Evolutionary conservation across 1,140 invertebrate species (phyloP).

Genomic region (Drosophila lowei): DNA sequence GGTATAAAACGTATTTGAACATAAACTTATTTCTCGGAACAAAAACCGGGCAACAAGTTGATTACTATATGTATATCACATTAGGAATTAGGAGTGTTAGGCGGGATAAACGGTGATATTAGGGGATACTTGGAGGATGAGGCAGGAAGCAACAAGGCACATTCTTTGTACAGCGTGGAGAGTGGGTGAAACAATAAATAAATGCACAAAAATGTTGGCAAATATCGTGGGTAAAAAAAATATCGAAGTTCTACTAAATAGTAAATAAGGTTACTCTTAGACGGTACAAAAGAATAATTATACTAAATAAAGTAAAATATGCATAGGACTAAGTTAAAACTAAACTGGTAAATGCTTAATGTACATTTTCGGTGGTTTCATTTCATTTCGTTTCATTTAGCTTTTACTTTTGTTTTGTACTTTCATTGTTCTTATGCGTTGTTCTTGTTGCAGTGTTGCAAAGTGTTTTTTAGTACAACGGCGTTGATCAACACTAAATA

Average conservation of each 20-base stretch:
- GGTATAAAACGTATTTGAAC: constrained; percentile 59
- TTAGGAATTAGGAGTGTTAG: constrained; percentile 26
- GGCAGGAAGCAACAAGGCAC: constrained; percentile 24
- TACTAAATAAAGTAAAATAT: constrained; percentile 36
- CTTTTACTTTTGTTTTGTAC: constrained; percentile 2
- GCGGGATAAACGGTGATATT: background rate
- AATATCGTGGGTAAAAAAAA: constrained; percentile 18
- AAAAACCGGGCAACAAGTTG: constrained; percentile 29
- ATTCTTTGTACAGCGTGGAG: constrained; percentile 8
- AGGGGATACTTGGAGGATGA: background rate
- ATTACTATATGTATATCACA: constrained; percentile 8
- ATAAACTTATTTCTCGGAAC: constrained; percentile 45
- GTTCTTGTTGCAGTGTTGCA: constrained; percentile 9
- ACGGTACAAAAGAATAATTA: constrained; percentile 11
- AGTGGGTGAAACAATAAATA: constrained; percentile 50
- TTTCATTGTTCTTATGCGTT: constrained; percentile 33
- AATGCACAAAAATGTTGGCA: constrained; percentile 65
- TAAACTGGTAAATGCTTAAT: constrained; percentile 50
- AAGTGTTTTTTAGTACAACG: constrained; percentile 46
- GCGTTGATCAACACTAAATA: constrained; percentile 60
- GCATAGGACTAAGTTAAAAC: constrained; percentile 32
- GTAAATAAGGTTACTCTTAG: constrained; percentile 1
- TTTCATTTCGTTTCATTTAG: constrained; percentile 24
- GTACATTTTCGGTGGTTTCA: constrained; percentile 5
- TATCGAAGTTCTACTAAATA: constrained; percentile 25